These are phyloP conservation scores for Sebastes dallii DNA, from an alignment of 2,797 vertebrate genomes.

Conservation along the genomic window DNA sequence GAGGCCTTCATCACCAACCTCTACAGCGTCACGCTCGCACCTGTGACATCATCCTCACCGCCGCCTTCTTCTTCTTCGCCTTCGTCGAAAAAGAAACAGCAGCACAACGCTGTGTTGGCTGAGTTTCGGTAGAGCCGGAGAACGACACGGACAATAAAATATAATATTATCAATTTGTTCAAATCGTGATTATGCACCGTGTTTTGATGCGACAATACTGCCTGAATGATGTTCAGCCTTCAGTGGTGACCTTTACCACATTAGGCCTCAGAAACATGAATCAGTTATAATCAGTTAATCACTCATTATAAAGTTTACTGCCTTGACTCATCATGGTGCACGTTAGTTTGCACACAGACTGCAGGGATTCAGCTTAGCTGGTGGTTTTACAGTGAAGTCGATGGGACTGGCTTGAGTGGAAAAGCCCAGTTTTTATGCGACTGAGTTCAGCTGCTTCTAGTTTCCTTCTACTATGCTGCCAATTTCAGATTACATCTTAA, in stretches of 20 bases:
- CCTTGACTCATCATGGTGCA: background rate
- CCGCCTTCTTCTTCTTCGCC: slow-evolving; percentile 40
- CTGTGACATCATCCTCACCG: slow-evolving; percentile 42
- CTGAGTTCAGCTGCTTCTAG: slow-evolving; percentile 30
- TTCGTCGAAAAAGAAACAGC: slow-evolving; percentile 35
- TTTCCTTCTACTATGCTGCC: background rate
- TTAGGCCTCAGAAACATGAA: background rate
- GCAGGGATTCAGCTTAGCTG: background rate
- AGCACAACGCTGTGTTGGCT: slow-evolving; percentile 43
- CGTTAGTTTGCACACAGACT: background rate
- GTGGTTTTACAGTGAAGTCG: slow-evolving; percentile 39
- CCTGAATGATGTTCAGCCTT: background rate
- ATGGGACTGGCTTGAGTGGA: background rate
- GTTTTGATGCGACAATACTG: background rate
- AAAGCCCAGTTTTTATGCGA: slow-evolving; percentile 1
- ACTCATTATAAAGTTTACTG: slow-evolving; percentile 9
- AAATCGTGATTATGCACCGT: background rate
- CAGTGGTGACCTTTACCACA: background rate
- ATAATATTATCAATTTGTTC: background rate
- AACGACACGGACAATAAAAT: background rate
- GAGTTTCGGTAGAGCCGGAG: slow-evolving; percentile 61
- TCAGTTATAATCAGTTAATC: slow-evolving; percentile 34
- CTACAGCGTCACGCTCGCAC: slow-evolving; percentile 80
- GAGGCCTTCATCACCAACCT: slow-evolving; percentile 82
- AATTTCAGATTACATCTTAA: background rate